phyloP scores from a whole-genome alignment of 2,113 vertebrate genomes.

The Bos javanicus region DNA sequence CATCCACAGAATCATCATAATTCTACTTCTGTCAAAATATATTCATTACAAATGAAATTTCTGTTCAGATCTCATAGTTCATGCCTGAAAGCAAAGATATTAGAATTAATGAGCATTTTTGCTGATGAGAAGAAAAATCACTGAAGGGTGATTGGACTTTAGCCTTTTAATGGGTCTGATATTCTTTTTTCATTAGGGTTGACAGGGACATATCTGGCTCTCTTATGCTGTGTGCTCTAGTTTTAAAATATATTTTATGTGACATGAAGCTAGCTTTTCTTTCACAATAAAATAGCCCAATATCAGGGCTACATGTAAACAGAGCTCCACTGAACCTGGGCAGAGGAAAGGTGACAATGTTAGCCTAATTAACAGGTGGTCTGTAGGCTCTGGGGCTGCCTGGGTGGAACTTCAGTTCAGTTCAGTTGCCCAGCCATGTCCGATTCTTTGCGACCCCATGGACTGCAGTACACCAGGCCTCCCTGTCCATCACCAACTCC shows the following conservation, averaged over 20 bases:
- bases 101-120: slow-evolving; percentile 72
- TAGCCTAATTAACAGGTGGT: background rate
- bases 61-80: slow-evolving; percentile 68
- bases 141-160: slow-evolving; percentile 69
- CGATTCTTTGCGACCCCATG: background rate
- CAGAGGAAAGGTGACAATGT: background rate
- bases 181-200: slow-evolving; percentile 62
- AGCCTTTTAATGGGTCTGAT: slow-evolving; percentile 65
- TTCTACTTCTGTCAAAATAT: slow-evolving; percentile 63
- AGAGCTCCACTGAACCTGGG: background rate
- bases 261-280: background rate
- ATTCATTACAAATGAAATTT: slow-evolving; percentile 74
- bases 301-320: background rate
- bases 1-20: slow-evolving; percentile 55
- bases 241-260: slow-evolving; percentile 23
- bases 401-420: background rate
- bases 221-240: background rate
- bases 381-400: background rate
- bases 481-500: background rate
- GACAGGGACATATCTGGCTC: slow-evolving; percentile 39
- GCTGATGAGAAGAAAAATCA: slow-evolving; percentile 69
- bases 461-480: background rate
- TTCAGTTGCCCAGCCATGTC: fast-evolving
- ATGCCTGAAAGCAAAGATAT: slow-evolving; percentile 73
- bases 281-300: background rate